Conservation (phyloP, 2,797 vertebrate genomes). For the Melanotaenia parkinsoni region DNA sequence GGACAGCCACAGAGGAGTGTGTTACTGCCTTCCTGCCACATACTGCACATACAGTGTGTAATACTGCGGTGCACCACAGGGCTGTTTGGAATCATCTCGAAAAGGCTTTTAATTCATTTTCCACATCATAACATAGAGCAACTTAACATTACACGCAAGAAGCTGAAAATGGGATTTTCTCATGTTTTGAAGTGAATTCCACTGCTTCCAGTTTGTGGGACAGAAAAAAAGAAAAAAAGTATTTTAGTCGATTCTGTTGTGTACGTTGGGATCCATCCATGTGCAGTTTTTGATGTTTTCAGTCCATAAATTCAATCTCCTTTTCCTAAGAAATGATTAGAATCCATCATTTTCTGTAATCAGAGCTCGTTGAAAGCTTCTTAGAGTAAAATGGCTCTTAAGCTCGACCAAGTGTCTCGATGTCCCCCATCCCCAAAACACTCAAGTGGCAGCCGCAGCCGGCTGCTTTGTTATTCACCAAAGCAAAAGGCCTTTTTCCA, state of each 20-base stretch:
- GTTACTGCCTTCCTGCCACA: constrained; percentile 30
- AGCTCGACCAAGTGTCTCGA: constrained; percentile 19
- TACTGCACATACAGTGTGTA: background rate
- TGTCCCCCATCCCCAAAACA: background rate
- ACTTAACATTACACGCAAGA: constrained; percentile 10
- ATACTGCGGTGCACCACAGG: constrained; percentile 5
- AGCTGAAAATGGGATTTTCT: background rate
- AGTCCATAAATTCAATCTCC: constrained; percentile 16
- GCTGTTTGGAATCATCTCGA: constrained; percentile 10
- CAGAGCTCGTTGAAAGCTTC: constrained; percentile 22
- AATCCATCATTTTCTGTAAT: constrained; percentile 39
- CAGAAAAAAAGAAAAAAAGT: background rate
- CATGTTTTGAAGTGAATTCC: constrained; percentile 21
- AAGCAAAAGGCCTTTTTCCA: constrained; percentile 3
- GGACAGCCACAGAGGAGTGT: constrained; percentile 44
- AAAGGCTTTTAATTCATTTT: constrained; percentile 23
- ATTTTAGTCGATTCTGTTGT: constrained; percentile 9
- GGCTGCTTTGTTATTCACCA: constrained; percentile 11
- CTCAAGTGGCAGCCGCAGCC: constrained; percentile 6
- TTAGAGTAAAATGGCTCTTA: constrained; percentile 30
- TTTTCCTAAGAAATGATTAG: constrained; percentile 34
- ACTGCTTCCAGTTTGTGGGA: constrained; percentile 30
- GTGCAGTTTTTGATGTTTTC: constrained; percentile 1
- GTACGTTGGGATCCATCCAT: background rate
- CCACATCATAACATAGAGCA: background rate